phyloP scores from a whole-genome alignment of 2,888 invertebrate species.

The Meteorus cinctellus region DNA sequence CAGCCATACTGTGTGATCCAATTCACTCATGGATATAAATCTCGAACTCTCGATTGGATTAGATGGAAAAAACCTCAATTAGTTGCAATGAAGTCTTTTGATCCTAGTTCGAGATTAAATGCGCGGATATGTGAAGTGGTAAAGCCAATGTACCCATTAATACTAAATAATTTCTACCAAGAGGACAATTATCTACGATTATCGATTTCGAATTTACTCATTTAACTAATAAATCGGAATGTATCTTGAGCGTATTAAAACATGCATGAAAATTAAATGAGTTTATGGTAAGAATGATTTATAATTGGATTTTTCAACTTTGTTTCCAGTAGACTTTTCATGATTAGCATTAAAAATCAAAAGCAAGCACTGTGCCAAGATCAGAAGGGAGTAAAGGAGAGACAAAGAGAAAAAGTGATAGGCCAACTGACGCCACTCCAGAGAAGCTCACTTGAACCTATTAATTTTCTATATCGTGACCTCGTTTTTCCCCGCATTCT shows the following conservation, averaged over 20 bases:
- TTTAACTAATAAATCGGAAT: neutral
- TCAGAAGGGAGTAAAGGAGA: neutral
- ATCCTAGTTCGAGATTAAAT: neutral
- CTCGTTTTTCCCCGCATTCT: constrained; percentile 21
- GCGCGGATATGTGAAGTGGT: neutral
- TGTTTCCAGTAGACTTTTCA: neutral
- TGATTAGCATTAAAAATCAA: constrained; percentile 21
- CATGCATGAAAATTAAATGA: no score
- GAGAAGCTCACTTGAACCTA: constrained; percentile 22
- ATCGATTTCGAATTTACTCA: neutral
- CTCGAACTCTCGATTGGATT: neutral
- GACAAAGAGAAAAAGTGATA: neutral
- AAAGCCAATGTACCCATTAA: neutral
- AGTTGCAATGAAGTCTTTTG: neutral
- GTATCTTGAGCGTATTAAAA: no score
- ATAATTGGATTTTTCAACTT: neutral
- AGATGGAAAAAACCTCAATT: neutral
- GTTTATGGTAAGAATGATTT: no score
- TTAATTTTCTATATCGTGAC: constrained; percentile 16
- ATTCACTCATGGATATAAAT: constrained; percentile 4
- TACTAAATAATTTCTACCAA: neutral
- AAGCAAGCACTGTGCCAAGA: neutral
- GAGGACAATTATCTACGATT: neutral
- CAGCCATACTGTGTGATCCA: neutral
- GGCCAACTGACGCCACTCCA: constrained; percentile 5